phyloP scores from a whole-genome alignment of 2,888 invertebrate species.

The Leucophora obtusa region DNA sequence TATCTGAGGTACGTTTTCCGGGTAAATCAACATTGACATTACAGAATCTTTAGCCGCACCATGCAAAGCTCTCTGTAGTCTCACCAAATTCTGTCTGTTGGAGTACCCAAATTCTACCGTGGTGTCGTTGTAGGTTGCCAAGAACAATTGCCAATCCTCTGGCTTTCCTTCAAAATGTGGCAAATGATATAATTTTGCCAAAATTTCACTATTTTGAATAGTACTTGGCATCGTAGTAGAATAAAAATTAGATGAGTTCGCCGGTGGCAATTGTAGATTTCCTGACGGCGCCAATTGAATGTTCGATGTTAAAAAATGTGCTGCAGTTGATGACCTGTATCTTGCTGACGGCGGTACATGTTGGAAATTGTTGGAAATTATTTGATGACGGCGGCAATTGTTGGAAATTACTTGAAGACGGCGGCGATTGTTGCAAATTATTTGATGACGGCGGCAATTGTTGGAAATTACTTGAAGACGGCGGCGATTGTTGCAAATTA shows the following conservation, averaged over 20 bases:
- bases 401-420: not conserved
- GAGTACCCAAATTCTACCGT: slow-evolving; percentile 39
- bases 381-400: slow-evolving; percentile 8
- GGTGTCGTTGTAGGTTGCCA: slow-evolving; percentile 18
- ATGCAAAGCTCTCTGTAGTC: slow-evolving; percentile 31
- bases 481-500: too few relatives aligned
- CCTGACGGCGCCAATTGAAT: too few relatives aligned
- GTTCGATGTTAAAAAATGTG: too few relatives aligned
- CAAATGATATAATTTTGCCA: slow-evolving; percentile 15
- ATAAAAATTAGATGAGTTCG: not conserved
- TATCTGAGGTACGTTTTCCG: slow-evolving; percentile 38
- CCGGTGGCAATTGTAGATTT: too few relatives aligned
- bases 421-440: too few relatives aligned
- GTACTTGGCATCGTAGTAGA: not conserved
- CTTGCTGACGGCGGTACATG: not conserved
- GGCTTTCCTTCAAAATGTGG: slow-evolving; percentile 17
- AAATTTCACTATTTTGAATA: not conserved
- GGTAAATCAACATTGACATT: slow-evolving; percentile 33
- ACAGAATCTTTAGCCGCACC: slow-evolving; percentile 31
- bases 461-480: too few relatives aligned
- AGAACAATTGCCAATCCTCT: slow-evolving; percentile 43
- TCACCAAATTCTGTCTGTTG: slow-evolving; percentile 51
- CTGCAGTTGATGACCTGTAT: too few relatives aligned
- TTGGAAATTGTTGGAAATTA: too few relatives aligned
- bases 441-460: too few relatives aligned